These are phyloP conservation scores for Typhlichthys subterraneus DNA, from an alignment of 2,797 vertebrate species.

Conservation along the genomic window DNA sequence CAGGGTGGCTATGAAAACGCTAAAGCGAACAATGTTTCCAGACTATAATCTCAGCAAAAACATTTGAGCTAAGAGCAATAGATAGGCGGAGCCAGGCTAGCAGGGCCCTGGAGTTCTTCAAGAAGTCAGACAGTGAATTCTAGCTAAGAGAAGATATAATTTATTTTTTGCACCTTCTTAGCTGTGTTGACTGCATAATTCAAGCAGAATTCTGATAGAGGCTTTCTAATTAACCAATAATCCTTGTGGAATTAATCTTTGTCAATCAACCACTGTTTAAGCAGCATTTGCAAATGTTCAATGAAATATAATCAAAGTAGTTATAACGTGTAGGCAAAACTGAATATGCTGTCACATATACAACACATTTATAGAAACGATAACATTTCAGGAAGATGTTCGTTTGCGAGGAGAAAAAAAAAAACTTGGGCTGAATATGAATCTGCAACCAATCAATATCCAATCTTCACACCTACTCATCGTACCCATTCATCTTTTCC, in stretches of 20 bases:
- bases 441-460: slow-evolving; percentile 23
- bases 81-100: slow-evolving; percentile 23
- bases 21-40: too few species aligned
- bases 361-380: slow-evolving; percentile 4
- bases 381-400: slow-evolving; percentile 5
- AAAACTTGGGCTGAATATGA: background rate
- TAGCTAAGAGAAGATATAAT: slow-evolving; percentile 46
- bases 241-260: slow-evolving; percentile 1
- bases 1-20: too few species aligned
- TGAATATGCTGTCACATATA: slow-evolving; percentile 9
- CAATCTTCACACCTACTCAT: slow-evolving; percentile 19
- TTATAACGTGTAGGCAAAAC: too few species aligned
- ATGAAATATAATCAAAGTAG: slow-evolving; percentile 22
- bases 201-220: slow-evolving; percentile 37
- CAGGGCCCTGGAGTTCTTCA: slow-evolving; percentile 49
- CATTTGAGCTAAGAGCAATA: too few species aligned
- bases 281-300: slow-evolving; percentile 17
- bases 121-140: slow-evolving; percentile 39
- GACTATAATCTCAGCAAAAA: too few species aligned
- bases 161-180: slow-evolving; percentile 49
- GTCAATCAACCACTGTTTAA: slow-evolving; percentile 16
- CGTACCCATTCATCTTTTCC: slow-evolving; percentile 11
- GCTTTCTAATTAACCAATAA: slow-evolving; percentile 47
- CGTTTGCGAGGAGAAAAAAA: background rate
- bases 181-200: slow-evolving; percentile 36